Percentiles rank a stretch among this genome's conserved stretches.
phyloP scores from a whole-genome alignment of 2,888 invertebrate genomes.

The Stratiomys singularior region DNA sequence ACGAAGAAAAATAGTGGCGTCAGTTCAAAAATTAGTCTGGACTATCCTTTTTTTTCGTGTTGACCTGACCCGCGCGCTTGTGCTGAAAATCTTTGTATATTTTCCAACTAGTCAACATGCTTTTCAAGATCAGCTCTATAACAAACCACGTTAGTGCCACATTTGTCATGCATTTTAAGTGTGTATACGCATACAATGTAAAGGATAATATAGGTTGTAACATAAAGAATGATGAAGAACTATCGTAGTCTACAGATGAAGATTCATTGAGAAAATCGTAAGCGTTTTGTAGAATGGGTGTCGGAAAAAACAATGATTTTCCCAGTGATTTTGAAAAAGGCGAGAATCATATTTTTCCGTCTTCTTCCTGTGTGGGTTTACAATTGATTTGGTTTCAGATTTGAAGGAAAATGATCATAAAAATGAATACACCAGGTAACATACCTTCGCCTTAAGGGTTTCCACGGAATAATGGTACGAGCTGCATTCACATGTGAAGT shows the following conservation, averaged over 20 bases:
- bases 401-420: neutral
- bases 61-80: neutral
- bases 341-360: neutral
- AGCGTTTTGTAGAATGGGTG: neutral
- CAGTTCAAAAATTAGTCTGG: constrained; percentile 28
- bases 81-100: neutral
- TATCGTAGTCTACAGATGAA: neutral
- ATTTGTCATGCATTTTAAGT: constrained; percentile 3
- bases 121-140: constrained; percentile 8
- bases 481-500: neutral
- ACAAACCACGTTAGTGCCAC: constrained; percentile 20
- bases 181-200: neutral
- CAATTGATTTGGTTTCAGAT: neutral
- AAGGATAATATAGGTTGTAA: neutral
- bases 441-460: constrained; percentile 6
- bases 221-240: neutral
- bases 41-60: neutral
- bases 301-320: constrained; percentile 20
- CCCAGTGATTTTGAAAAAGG: neutral
- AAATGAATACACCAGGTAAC: constrained; percentile 27
- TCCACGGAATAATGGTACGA: constrained; percentile 16
- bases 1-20: constrained; percentile 35
- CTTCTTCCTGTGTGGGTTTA: constrained; percentile 24
- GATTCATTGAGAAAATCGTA: neutral
- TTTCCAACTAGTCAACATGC: neutral